Evolutionary conservation across 2,797 vertebrate genomes (phyloP).

Genomic region (Eidolon dupreanum): DNA sequence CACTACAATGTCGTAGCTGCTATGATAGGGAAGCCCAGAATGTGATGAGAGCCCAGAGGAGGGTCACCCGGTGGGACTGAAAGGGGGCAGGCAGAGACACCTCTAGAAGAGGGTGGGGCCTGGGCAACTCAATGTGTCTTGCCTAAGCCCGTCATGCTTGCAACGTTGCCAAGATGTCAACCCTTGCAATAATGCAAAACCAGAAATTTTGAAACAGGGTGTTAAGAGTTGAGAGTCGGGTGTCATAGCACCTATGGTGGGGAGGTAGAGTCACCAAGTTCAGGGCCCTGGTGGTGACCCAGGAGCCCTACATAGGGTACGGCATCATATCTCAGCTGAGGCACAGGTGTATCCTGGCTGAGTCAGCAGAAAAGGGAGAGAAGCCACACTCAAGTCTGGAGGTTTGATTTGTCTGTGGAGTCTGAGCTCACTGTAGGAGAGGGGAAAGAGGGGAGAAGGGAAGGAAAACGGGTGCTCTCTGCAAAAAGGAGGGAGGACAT

Average conservation of each 20-base stretch:
- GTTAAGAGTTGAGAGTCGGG: neutral
- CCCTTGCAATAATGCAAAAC: neutral
- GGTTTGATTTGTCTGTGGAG: neutral
- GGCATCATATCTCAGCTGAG: neutral
- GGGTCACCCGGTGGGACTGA: neutral
- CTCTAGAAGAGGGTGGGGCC: neutral
- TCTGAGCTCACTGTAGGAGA: neutral
- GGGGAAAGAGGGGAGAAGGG: no score
- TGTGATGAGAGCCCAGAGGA: neutral
- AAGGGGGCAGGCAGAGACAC: neutral
- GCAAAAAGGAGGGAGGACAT: neutral
- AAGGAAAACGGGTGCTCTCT: neutral
- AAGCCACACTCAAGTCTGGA: neutral
- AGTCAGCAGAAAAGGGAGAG: neutral
- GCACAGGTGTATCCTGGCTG: no score
- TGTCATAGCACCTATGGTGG: neutral
- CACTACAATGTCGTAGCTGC: rapidly evolving
- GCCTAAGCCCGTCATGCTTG: rapidly evolving
- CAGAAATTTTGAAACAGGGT: neutral
- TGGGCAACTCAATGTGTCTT: neutral
- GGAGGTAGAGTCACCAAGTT: no score
- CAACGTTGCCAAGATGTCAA: no score
- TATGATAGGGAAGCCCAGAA: neutral
- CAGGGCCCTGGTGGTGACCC: neutral
- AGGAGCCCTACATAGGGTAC: neutral